Base-by-base conservation (phyloP, 2,797 vertebrate genomes). In the Podarcis siculus region DNA sequence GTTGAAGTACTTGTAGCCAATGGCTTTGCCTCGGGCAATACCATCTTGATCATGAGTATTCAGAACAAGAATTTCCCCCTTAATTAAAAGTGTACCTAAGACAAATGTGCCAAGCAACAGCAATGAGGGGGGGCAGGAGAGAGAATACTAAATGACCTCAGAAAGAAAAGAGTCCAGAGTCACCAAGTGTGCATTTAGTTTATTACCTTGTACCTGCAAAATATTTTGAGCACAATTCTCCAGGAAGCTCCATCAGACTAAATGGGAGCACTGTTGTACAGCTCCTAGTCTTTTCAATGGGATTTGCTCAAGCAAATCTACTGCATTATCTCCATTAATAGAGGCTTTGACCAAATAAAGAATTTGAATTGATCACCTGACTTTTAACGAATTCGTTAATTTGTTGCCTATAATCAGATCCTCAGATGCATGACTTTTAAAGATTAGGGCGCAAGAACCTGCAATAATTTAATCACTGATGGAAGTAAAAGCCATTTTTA, bases 11-110 rank as follows among this genome's bases (percentile, higher is more conserved):
- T 83, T 86, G 49, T 88, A 92, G 90, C 86, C 94, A 86, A 83
- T 69, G 93, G 93, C 86, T 90, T 88, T 94, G 94, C 95, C 95
- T 94, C 84, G 83, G 94, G 92, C 92, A 91, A 94, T 92, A 89
- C 66, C n/a, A 93, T 91, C 83, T 88, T 88, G 75, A 86, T 78
- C 85, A 85, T 37, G 58, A 89, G 76, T 55, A 93, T 88, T 94
- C 91, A 93, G 94, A 95, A 83, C 69, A 91, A 92, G 79, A 76
- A 79, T 79, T 85, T 82, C 75, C 87, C 94, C 87, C 90, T 93
- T 94, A 89, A 93, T 95, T 94, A 92, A 94, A 95, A 45, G 90
- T 89, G 79, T 4, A 25, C 37, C 86, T 82, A 86, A 82, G 72
- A 87, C 83, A 61, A 69, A 3, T 72, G 82, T 2, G 76, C 86